These are phyloP conservation scores for Aramus guarauna DNA, from an alignment of 2,113 vertebrate species.

Conservation along the genomic window DNA sequence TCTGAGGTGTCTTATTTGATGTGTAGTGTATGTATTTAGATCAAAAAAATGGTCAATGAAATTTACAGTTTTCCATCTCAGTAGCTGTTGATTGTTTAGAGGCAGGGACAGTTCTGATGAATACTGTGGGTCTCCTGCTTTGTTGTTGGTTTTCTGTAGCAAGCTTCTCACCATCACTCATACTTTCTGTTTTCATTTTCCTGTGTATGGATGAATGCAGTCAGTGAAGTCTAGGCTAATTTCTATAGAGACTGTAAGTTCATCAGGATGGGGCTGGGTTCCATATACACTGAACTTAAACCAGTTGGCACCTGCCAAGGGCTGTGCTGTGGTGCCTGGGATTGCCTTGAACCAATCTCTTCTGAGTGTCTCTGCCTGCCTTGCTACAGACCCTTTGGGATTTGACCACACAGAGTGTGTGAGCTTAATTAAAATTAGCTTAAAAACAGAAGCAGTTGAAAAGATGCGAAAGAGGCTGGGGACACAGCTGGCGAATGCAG, in stretches of 20 bases:
- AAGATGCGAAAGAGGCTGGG: neutral
- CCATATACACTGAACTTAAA: neutral
- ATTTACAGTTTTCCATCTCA: neutral
- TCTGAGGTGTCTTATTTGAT: neutral
- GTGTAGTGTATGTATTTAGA: neutral
- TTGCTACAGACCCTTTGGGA: neutral
- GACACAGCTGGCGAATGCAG: conserved; percentile 36
- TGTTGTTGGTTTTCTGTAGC: neutral
- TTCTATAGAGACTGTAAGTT: neutral
- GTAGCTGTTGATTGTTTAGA: neutral
- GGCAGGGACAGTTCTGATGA: neutral
- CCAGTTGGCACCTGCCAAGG: neutral
- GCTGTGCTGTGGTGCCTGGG: neutral
- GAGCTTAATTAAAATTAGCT: conserved; percentile 54
- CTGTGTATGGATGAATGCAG: neutral
- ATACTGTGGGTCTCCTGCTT: neutral
- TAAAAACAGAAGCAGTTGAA: conserved; percentile 5
- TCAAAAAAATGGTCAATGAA: neutral
- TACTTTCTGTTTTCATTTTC: neutral
- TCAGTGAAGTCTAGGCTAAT: neutral
- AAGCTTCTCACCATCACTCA: neutral
- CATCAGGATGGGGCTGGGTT: neutral
- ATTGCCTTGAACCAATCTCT: neutral
- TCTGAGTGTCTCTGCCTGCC: neutral
- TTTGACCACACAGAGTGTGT: neutral